Evolutionary conservation across 2,888 invertebrate genomes (phyloP).

Genomic region (Drosophila paranaensis): DNA sequence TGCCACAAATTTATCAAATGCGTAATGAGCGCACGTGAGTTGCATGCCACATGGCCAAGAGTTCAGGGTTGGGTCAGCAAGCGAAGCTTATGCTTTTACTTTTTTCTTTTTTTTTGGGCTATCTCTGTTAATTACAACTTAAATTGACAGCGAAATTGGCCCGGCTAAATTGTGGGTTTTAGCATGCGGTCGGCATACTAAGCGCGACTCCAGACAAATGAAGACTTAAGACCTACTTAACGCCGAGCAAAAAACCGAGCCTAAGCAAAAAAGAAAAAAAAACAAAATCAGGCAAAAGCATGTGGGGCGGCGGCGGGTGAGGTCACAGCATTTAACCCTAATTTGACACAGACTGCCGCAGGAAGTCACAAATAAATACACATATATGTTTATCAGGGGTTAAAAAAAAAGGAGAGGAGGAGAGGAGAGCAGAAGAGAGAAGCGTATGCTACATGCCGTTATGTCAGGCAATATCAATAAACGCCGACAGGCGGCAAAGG

Average conservation of each 20-base stretch:
- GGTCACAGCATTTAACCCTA: constrained; percentile 67
- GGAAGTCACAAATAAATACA: constrained; percentile 78
- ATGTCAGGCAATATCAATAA: constrained; percentile 73
- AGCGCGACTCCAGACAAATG: constrained; percentile 66
- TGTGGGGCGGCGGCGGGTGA: constrained; percentile 1
- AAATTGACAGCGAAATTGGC: constrained; percentile 81
- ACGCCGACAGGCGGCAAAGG: constrained; percentile 29
- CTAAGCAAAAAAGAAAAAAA: constrained; percentile 22
- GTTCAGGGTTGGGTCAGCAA: constrained; percentile 2
- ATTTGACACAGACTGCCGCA: constrained; percentile 66
- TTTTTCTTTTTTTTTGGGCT: constrained; percentile 40
- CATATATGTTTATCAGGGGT: constrained; percentile 73
- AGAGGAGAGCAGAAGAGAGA: not conserved
- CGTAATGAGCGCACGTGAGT: constrained; percentile 83
- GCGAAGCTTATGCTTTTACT: constrained; percentile 47
- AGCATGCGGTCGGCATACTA: constrained; percentile 78
- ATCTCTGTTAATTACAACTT: constrained; percentile 76
- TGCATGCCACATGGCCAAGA: constrained; percentile 69
- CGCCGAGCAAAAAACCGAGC: constrained; percentile 23
- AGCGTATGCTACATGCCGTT: constrained; percentile 75
- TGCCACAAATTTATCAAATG: constrained; percentile 83
- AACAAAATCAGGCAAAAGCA: constrained; percentile 59
- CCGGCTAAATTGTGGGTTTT: constrained; percentile 75
- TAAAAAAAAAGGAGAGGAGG: constrained; percentile 35
- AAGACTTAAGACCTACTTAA: constrained; percentile 76